A percentile compares a stretch with the other conserved stretches of the same genome.
Evolutionary conservation across 2,888 invertebrate species (phyloP).

Genomic region (Ceraclea dissimilis): DNA sequence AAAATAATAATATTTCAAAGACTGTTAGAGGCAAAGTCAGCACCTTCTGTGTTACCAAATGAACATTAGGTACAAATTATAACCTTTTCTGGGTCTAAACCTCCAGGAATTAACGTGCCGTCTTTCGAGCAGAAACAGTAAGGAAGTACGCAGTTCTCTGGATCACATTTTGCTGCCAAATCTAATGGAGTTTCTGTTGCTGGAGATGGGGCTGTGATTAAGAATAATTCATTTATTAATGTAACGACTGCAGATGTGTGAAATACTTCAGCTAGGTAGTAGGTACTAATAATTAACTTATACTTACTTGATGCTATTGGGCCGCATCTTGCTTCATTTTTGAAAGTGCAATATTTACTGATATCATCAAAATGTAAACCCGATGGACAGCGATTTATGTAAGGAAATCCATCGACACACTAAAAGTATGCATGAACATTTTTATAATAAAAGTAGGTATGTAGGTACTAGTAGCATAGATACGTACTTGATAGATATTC

Average conservation of each 20-base stretch:
- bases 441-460: no score
- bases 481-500: not conserved
- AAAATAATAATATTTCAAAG: no score
- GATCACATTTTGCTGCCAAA: conserved; percentile 72
- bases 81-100: conserved; percentile 76
- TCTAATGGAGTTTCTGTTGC: conserved; percentile 75
- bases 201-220: conserved; percentile 64
- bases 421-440: conserved; percentile 41
- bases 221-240: not conserved
- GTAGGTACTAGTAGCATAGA: no score
- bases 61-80: no score
- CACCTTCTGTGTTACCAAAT: no score
- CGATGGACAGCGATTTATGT: conserved; percentile 81
- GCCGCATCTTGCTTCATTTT: conserved; percentile 83
- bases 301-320: conserved; percentile 80
- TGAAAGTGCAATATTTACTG: conserved; percentile 84
- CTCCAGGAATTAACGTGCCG: conserved; percentile 81
- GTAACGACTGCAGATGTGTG: no score
- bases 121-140: conserved; percentile 91
- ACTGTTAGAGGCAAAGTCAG: no score
- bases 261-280: not conserved
- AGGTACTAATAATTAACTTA: not conserved
- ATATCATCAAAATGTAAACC: conserved; percentile 86
- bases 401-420: conserved; percentile 88
- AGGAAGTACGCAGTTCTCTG: conserved; percentile 67